Conservation (phyloP, 2,888 invertebrate species). For the Nudaria mundana region DNA sequence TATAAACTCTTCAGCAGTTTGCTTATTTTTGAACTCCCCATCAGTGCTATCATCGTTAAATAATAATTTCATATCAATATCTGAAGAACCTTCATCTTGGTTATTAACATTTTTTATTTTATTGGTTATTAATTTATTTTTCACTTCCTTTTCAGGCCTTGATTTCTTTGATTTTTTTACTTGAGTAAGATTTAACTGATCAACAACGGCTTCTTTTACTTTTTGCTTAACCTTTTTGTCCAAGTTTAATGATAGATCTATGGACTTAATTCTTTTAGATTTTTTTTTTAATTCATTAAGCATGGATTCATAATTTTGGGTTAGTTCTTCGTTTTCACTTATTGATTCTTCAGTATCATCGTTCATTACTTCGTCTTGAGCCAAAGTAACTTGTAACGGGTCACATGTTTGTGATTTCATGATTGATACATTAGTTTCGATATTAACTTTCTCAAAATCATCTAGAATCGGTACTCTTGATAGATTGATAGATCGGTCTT, state of each 20-base stretch:
- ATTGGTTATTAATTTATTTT: constrained; percentile 17
- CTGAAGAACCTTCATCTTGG: constrained; percentile 46
- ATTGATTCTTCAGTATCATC: constrained; percentile 36
- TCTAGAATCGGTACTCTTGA: constrained; percentile 43
- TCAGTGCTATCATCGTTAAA: constrained; percentile 67
- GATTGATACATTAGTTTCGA: constrained; percentile 46
- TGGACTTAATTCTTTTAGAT: constrained; percentile 40
- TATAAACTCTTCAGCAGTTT: constrained; percentile 40
- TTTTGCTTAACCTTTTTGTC: constrained; percentile 49
- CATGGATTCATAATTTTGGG: constrained; percentile 61
- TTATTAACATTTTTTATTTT: constrained; percentile 10
- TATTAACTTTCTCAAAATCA: constrained; percentile 48
- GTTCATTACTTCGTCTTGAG: constrained; percentile 19
- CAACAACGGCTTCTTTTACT: constrained; percentile 47
- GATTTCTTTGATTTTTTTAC: constrained; percentile 41
- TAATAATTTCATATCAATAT: constrained; percentile 60
- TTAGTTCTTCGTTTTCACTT: constrained; percentile 62
- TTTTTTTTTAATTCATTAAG: constrained; percentile 52
- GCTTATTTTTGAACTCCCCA: constrained; percentile 28
- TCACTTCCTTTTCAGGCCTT: constrained; percentile 16
- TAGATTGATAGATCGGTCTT: constrained; percentile 42
- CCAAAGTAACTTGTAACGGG: constrained; percentile 47
- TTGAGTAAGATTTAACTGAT: constrained; percentile 63
- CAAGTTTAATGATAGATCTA: constrained; percentile 55
- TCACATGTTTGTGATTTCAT: constrained; percentile 46